Base-by-base conservation (phyloP, 2,113 vertebrate species). In the Chinchilla lanigera region DNA sequence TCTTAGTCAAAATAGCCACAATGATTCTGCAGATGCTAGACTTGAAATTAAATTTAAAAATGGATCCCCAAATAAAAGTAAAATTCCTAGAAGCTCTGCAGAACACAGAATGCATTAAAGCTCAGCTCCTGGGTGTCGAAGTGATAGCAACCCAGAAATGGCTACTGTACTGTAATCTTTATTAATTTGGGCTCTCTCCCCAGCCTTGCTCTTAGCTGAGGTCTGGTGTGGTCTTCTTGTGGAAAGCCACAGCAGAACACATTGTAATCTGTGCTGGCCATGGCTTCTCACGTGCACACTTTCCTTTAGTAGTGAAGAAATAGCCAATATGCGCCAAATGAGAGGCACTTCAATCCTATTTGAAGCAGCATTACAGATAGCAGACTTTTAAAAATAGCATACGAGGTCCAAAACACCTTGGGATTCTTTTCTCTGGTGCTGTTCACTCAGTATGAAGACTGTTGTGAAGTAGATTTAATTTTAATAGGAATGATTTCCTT, bases 401-500 rank as follows among this genome's bases (percentile, higher is more conserved):
- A 19, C 44, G 69, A 56, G 58, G 67, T 92, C 86, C 84, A 56
- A 52, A 90, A 77, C 61, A 85, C 69, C 87, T 95, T 69, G 54
- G 88, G 77, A 90, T 92, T 90, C 67, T 78, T 94, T 90, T 91
- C 78, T 91, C 58, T 93, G 80, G 63, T 86, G 81, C 80, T 84
- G 4, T 86, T 93, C 85, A 85, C 58, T 90, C 89, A 93, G 58
- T 95, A 75, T 96, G 92, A 95, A 93, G 84, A 92, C 93, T 85
- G 52, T 90, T 97, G 88, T 77, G 92, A 94, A 93, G 88, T 52
- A 90, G 81, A 77, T 81, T 89, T 95, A 69, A 94, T 95, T 94
- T 97, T 96, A 96, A 97, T 95, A 94, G 80, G 86, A 95, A 95
- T 95, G 58, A 94, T 97, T 95, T 97, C 80, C 83, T 97, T 78